Evolutionary conservation across 2,888 invertebrate genomes (phyloP), one percentile per base, ranked within the genome.

Genomic region (Troides helena): DNA sequence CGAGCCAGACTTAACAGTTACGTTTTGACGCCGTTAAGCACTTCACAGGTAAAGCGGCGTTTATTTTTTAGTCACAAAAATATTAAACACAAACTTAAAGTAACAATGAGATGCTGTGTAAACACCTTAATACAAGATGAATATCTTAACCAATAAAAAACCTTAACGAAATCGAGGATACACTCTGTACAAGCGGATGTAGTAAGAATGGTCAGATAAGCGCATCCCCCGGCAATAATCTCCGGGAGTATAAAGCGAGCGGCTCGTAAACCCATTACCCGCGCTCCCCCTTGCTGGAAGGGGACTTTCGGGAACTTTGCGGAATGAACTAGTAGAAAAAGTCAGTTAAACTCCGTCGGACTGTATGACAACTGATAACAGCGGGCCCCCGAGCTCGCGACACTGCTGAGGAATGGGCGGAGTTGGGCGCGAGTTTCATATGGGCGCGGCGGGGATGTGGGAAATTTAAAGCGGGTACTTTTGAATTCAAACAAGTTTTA

Each of bases 311-410:
- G 50, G 73, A 76, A 78, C 72, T 78, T 76, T 72, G 68, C 71
- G 69, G 73, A 74, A 74, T 70, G 76, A 78, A 78, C 80, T 78
- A 77, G 77, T 79, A 80, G 78, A 84, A 85, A 84, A 85, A 84
- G 78, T 84, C 81, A 84, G 83, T 85, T 80, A 75, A 85, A 85
- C 83, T 86, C 82, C 83, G 83, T 78, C 81, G 79, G 83, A 87
- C 85, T 88, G 86, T 86, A 85, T 88, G 88, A 88, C 87, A 81
- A 85, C 87, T 88, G 90, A 90, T 89, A 90, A 86, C 84, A 78
- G 77, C 72, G 72, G 14, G 74, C 75, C 73, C 73, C 57, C 72
- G 76, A 80, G 77, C 78, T 80, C 74, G 82, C 76, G 79, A 76
- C 80, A 78, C 80, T 79, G 77, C 75, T 80, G 81, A 81, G 83